phyloP scores from a whole-genome alignment of 2,888 invertebrate species.

The Eulithis prunata region DNA sequence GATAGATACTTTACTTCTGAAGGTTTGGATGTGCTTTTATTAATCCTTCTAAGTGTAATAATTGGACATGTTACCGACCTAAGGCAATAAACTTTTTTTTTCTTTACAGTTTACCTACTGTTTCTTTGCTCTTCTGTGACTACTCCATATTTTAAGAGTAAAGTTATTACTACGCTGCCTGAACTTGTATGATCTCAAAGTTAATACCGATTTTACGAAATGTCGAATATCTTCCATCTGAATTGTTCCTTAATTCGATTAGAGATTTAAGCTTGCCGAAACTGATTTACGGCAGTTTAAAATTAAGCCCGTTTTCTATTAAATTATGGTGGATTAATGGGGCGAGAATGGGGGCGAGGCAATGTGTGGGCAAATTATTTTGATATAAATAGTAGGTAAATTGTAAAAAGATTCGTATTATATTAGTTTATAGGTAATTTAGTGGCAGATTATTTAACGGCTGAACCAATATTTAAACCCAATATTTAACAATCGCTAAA shows the following conservation, averaged over 20 bases:
- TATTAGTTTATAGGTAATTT: too few species aligned
- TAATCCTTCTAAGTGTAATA: too few species aligned
- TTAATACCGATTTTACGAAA: conserved; percentile 39
- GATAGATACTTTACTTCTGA: too few species aligned
- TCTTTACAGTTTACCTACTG: background rate
- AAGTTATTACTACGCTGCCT: conserved; percentile 39
- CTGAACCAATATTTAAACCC: too few species aligned
- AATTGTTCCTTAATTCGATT: conserved; percentile 65
- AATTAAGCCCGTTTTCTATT: conserved; percentile 66
- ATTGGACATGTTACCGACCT: too few species aligned
- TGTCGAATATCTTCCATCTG: conserved; percentile 58
- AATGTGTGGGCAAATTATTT: conserved; percentile 26
- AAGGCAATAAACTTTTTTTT: background rate
- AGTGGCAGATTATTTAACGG: too few species aligned
- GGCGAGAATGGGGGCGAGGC: conserved; percentile 46
- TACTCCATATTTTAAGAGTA: conserved; percentile 47
- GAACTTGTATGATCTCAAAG: conserved; percentile 36
- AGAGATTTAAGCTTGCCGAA: conserved; percentile 54
- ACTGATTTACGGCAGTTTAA: conserved; percentile 75
- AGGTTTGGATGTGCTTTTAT: too few species aligned
- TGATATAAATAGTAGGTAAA: background rate
- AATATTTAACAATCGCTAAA: too few species aligned
- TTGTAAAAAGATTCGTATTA: too few species aligned
- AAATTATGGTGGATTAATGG: conserved; percentile 66
- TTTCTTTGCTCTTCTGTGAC: conserved; percentile 20